phyloP scores from a whole-genome alignment of 2,797 vertebrate genomes.

The Merluccius polli region DNA sequence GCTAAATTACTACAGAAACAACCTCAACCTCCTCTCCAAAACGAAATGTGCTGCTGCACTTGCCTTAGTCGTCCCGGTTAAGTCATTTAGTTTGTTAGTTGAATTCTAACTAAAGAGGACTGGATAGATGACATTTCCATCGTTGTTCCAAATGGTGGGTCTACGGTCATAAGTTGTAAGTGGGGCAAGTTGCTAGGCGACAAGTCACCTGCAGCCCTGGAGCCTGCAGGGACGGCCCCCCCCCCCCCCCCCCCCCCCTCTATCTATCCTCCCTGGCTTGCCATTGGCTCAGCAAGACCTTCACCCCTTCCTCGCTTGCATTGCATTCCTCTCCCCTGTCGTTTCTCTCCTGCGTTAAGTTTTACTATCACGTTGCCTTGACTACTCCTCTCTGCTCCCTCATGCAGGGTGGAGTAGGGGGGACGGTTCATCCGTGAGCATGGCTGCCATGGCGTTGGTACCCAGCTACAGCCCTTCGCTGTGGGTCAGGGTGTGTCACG shows the following conservation, averaged over 20 bases:
- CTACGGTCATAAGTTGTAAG: background rate
- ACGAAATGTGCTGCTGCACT: background rate
- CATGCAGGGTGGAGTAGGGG: constrained; percentile 54
- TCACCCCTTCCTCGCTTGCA: constrained; percentile 19
- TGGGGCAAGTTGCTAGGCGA: background rate
- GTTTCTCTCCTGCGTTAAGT: background rate
- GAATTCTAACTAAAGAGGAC: background rate
- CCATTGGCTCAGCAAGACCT: constrained; percentile 19
- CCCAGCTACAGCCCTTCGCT: constrained; percentile 76
- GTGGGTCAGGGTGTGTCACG: constrained; percentile 79
- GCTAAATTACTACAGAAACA: background rate
- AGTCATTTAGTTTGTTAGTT: background rate
- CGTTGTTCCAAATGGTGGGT: background rate
- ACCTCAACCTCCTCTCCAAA: background rate
- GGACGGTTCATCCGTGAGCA: constrained; percentile 47
- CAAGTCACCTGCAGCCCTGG: constrained; percentile 2
- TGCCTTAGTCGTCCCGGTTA: background rate
- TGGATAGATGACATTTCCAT: background rate
- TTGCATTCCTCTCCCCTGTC: constrained; percentile 5
- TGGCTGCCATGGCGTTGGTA: constrained; percentile 73
- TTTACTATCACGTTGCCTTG: constrained; percentile 22
- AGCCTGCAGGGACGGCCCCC: background rate
- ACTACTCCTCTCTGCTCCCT: constrained; percentile 35
- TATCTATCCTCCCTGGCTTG: constrained; percentile 12
- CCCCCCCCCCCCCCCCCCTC: background rate